Evolutionary conservation across 2,888 invertebrate genomes (phyloP).

Genomic region (Drosophila diplacantha): DNA sequence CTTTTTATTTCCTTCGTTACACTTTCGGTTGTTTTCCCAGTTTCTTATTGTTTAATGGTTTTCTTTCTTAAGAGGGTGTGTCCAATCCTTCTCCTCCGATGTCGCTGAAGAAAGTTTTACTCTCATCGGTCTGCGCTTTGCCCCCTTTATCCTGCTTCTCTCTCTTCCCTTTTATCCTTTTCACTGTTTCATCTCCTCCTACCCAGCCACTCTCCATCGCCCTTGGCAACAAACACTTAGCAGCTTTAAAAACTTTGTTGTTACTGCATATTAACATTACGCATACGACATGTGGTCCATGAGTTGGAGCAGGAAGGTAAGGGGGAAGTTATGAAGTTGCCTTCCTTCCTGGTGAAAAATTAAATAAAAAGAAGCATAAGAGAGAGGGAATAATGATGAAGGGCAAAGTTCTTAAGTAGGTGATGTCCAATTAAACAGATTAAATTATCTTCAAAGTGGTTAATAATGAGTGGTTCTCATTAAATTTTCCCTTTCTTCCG

Average conservation of each 20-base stretch:
- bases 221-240: conserved; percentile 14
- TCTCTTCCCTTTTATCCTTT: too few relatives aligned
- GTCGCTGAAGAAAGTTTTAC: conserved; percentile 29
- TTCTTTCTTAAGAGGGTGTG: not conserved
- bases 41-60: not conserved
- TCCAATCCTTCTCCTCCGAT: not conserved
- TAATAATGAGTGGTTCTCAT: not conserved
- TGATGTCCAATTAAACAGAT: conserved; percentile 13
- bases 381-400: not conserved
- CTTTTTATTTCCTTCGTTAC: not conserved
- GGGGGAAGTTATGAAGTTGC: not conserved
- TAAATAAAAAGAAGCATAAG: not conserved
- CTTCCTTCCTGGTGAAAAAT: too few relatives aligned
- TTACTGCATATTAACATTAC: conserved; percentile 25
- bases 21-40: not conserved
- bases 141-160: too few relatives aligned
- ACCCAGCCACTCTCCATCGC: not conserved
- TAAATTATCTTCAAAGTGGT: conserved; percentile 1
- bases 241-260: conserved; percentile 21
- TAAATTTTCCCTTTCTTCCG: not conserved
- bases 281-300: conserved; percentile 23
- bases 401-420: not conserved
- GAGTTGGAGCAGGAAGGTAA: not conserved
- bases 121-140: conserved; percentile 1
- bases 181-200: not conserved